Conservation (phyloP, 2,888 invertebrate species). For the Melangyna quadrimaculata region DNA sequence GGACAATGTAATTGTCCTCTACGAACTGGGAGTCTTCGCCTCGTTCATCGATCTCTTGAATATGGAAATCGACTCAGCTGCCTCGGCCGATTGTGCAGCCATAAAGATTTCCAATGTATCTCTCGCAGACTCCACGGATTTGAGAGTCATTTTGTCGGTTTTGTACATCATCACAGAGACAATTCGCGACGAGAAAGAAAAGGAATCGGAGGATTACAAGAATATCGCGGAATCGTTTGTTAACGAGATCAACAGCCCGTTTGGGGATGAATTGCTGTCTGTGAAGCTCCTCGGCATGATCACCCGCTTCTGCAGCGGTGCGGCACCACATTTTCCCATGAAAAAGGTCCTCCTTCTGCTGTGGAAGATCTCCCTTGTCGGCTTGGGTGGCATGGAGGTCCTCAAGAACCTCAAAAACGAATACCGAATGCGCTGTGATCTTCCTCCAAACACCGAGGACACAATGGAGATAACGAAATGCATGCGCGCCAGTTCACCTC, state of each 20-base stretch:
- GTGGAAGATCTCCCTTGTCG: slow-evolving; percentile 97
- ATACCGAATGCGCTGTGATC: slow-evolving; percentile 86
- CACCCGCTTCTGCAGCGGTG: slow-evolving; percentile 96
- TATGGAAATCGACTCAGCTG: slow-evolving; percentile 93
- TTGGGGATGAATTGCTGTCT: slow-evolving; percentile 91
- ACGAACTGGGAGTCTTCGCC: slow-evolving; percentile 93
- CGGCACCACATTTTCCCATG: slow-evolving; percentile 98
- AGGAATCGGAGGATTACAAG: slow-evolving; percentile 80
- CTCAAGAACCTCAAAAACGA: slow-evolving; percentile 89
- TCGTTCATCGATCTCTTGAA: slow-evolving; percentile 96
- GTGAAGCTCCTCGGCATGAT: slow-evolving; percentile 97
- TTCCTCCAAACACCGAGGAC: slow-evolving; percentile 93
- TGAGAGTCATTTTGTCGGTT: slow-evolving; percentile 95
- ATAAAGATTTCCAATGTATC: slow-evolving; percentile 89
- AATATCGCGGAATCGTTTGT: slow-evolving; percentile 83
- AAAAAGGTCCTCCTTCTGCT: slow-evolving; percentile 96
- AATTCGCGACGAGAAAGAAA: slow-evolving; percentile 87
- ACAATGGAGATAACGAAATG: slow-evolving; percentile 95
- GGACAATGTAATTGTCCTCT: slow-evolving; percentile 92
- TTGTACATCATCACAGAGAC: slow-evolving; percentile 98
- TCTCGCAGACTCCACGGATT: slow-evolving; percentile 93
- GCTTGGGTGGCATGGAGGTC: slow-evolving; percentile 94
- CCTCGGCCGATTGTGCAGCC: slow-evolving; percentile 87
- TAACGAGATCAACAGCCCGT: slow-evolving; percentile 82
- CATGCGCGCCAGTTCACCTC: slow-evolving; percentile 97